A percentile compares a stretch with the other conserved stretches of the same genome.
phyloP scores from a whole-genome alignment of 2,888 invertebrate genomes.

The Chirona hameri region DNA sequence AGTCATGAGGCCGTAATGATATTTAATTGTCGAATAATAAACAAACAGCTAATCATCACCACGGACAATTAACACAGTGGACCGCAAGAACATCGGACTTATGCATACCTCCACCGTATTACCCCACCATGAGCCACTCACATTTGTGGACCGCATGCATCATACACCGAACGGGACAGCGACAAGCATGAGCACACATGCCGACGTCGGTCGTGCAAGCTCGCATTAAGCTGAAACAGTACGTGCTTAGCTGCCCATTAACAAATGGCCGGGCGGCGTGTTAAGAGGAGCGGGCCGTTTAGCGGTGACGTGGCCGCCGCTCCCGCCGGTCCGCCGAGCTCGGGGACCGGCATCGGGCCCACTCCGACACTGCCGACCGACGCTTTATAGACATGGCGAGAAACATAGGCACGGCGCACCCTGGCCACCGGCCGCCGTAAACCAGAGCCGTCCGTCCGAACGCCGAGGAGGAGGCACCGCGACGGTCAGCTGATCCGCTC shows the following conservation, averaged over 20 bases:
- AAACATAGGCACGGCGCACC: not conserved
- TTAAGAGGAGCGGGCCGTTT: not conserved
- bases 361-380: not conserved
- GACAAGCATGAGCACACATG: not conserved
- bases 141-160: too few species aligned
- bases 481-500: too few species aligned
- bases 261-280: not conserved
- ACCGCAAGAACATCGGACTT: too few species aligned
- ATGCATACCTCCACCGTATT: too few species aligned
- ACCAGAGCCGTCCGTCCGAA: not conserved
- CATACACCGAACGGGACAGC: too few species aligned
- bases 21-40: too few species aligned
- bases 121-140: too few species aligned
- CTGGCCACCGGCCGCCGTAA: not conserved
- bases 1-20: too few species aligned
- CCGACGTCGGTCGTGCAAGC: not conserved
- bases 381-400: not conserved
- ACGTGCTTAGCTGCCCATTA: not conserved
- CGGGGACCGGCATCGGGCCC: too few species aligned
- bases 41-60: too few species aligned
- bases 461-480: not conserved
- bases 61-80: too few species aligned
- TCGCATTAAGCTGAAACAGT: not conserved
- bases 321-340: not conserved
- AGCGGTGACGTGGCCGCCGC: not conserved